Conservation (phyloP, 2,113 vertebrate species). For the Notarius quadriscutis region DNA sequence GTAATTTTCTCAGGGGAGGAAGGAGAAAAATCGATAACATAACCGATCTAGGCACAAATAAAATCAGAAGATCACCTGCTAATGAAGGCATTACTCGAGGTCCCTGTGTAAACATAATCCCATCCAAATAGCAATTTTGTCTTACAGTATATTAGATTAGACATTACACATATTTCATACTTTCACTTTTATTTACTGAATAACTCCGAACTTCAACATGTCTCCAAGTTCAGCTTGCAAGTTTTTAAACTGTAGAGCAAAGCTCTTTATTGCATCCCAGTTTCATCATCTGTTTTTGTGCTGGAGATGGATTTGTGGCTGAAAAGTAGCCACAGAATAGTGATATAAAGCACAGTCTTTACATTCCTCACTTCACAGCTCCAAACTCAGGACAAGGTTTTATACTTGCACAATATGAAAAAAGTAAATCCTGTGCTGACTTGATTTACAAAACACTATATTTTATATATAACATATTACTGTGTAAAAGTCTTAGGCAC, state of each 20-base stretch:
- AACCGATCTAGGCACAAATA: not conserved
- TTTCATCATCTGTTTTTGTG: conserved; percentile 69
- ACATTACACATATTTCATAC: not conserved
- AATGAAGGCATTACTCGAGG: not conserved
- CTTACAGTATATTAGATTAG: not conserved
- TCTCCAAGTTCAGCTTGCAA: conserved; percentile 31
- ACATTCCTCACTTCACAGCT: conserved; percentile 23
- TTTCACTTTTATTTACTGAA: not conserved
- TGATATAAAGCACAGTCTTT: conserved; percentile 42
- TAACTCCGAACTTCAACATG: conserved; percentile 9
- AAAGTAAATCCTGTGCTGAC: not conserved
- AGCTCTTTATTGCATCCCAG: conserved; percentile 65
- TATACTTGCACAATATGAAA: conserved; percentile 17
- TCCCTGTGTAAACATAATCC: not conserved
- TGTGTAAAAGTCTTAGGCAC: no score
- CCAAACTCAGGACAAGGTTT: conserved; percentile 33
- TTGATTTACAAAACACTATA: not conserved
- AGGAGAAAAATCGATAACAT: not conserved
- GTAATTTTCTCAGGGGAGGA: not conserved
- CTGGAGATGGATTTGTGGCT: conserved; percentile 50
- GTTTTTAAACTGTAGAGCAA: conserved; percentile 37
- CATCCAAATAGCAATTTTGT: not conserved
- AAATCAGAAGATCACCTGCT: not conserved
- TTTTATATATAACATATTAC: no score
- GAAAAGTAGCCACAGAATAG: conserved; percentile 34